phyloP scores from a whole-genome alignment of 2,888 invertebrate genomes.

The Matsumyia berberina region DNA sequence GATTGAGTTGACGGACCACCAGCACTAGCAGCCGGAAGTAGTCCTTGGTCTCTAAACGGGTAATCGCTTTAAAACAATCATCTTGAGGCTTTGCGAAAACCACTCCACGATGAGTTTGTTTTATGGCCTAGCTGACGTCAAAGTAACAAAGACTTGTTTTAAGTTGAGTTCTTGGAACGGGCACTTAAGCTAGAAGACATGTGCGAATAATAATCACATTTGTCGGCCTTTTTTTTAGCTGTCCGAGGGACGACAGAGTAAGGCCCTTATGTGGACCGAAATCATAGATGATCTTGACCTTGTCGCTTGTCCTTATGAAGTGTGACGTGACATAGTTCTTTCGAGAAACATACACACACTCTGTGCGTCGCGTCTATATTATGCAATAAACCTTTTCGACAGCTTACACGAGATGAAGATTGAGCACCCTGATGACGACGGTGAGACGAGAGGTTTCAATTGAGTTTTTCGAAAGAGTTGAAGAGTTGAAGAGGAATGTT shows the following conservation, averaged over 20 bases:
- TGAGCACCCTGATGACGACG: neutral
- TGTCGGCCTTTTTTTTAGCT: slow-evolving; percentile 4
- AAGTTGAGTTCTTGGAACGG: slow-evolving; percentile 11
- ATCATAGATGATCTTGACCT: slow-evolving; percentile 23
- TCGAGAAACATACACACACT: slow-evolving; percentile 8
- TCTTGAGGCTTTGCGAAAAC: slow-evolving; percentile 10
- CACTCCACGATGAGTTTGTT: slow-evolving; percentile 29
- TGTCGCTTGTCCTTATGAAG: slow-evolving; percentile 8
- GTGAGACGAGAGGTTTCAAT: neutral
- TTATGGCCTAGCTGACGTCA: slow-evolving; percentile 14
- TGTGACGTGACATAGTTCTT: slow-evolving; percentile 43
- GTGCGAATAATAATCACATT: slow-evolving; percentile 24
- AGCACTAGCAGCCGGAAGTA: slow-evolving; percentile 36
- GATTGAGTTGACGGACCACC: slow-evolving; percentile 42
- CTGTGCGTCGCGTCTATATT: neutral
- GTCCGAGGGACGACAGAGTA: slow-evolving; percentile 2
- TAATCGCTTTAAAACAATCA: slow-evolving; percentile 16
- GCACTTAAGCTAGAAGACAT: slow-evolving; percentile 4
- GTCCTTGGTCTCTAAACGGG: slow-evolving; percentile 20
- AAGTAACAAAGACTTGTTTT: slow-evolving; percentile 1
- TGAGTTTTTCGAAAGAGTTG: no score
- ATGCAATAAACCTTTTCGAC: neutral
- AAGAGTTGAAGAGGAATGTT: slow-evolving; percentile 19
- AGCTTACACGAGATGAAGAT: neutral
- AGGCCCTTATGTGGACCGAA: slow-evolving; percentile 31